These are phyloP conservation scores for Actinernus sp. DNA, from an alignment of 92 coral and sea anemone species.

Conservation along the genomic window DNA sequence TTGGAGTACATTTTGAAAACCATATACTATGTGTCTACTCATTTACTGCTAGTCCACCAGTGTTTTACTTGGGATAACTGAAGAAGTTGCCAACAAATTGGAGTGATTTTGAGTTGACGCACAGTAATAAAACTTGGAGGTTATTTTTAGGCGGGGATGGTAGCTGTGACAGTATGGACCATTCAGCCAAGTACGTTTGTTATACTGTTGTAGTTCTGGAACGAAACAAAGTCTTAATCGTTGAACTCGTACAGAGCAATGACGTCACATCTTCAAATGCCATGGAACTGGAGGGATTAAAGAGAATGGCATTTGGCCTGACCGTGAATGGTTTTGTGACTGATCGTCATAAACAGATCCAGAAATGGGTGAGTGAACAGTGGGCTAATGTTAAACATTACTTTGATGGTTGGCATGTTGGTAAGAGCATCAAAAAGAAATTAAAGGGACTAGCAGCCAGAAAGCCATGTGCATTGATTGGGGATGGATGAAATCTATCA, in stretches of 20 bases:
- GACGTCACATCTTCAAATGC: conserved; percentile 35
- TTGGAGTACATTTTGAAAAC: too few species aligned
- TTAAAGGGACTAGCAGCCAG: background rate
- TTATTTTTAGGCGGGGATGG: too few species aligned
- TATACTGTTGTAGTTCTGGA: too few species aligned
- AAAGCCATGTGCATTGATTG: conserved; percentile 14
- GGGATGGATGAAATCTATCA: conserved; percentile 45
- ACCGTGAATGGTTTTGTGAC: conserved; percentile 31
- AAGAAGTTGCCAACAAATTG: too few species aligned
- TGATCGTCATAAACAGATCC: conserved; percentile 29
- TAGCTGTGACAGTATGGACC: too few species aligned
- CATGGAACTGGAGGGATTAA: conserved; percentile 40
- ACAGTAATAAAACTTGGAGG: too few species aligned
- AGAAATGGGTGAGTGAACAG: conserved; percentile 18
- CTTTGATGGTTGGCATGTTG: conserved; percentile 49
- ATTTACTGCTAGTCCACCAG: too few species aligned
- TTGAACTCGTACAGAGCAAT: conserved; percentile 41
- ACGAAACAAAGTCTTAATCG: too few species aligned
- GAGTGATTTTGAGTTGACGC: too few species aligned
- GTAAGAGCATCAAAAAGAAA: conserved; percentile 12
- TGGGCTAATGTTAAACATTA: conserved; percentile 18
- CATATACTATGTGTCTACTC: too few species aligned
- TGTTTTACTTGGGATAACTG: too few species aligned
- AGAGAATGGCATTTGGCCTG: conserved; percentile 15
- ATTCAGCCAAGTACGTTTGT: too few species aligned